These are phyloP conservation scores for Drosophila subobscura DNA, from an alignment of 1,140 invertebrate genomes.

Conservation along the genomic window DNA sequence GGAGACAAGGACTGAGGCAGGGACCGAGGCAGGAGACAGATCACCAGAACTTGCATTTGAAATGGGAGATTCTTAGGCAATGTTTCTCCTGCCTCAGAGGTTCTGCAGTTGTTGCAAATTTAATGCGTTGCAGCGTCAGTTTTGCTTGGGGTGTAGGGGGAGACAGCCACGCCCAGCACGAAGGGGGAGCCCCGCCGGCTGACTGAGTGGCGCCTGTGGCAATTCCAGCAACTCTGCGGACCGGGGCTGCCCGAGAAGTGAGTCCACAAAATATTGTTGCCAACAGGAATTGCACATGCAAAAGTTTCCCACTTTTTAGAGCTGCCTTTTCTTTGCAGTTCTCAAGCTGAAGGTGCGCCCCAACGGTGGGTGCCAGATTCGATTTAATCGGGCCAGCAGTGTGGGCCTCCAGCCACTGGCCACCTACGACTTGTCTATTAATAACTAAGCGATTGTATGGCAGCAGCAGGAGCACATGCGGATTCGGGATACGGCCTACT, in stretches of 20 bases:
- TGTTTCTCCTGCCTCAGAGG: neutral
- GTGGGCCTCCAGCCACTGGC: constrained; percentile 15
- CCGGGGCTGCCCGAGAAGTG: constrained; percentile 17
- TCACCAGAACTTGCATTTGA: neutral
- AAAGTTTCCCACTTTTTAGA: constrained; percentile 31
- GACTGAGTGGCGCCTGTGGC: constrained; percentile 43
- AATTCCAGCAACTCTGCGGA: constrained; percentile 53
- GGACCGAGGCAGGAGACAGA: neutral
- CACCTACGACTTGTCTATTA: constrained; percentile 72
- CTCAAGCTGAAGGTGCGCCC: constrained; percentile 28
- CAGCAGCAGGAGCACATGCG: constrained; percentile 24
- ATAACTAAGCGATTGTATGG: constrained; percentile 72
- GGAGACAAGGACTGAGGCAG: neutral
- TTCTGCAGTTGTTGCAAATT: constrained; percentile 22
- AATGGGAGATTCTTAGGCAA: constrained; percentile 3
- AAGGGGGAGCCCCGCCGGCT: neutral
- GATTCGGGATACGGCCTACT: constrained; percentile 15
- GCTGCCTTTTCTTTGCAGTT: constrained; percentile 1
- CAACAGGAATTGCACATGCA: constrained; percentile 69
- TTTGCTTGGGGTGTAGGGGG: constrained; percentile 12
- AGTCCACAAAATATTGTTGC: constrained; percentile 71
- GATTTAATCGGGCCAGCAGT: constrained; percentile 56
- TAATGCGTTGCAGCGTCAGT: constrained; percentile 10
- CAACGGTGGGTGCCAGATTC: constrained; percentile 42
- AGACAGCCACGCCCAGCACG: neutral